Evolutionary conservation across 2,888 invertebrate species (phyloP).

Genomic region (Linnaemya vulpina): DNA sequence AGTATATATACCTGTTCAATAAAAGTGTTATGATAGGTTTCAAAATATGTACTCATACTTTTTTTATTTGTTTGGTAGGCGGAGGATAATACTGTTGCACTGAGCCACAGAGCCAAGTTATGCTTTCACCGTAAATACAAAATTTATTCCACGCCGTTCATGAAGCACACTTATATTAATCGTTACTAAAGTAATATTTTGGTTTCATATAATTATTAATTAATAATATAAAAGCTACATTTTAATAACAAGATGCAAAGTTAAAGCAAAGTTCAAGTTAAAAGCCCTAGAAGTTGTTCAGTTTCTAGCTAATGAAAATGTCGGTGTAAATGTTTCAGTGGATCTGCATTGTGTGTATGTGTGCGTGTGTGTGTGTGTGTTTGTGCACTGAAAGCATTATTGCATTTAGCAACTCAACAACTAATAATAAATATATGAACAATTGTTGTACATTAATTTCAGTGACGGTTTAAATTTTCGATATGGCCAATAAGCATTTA

Average conservation of each 20-base stretch:
- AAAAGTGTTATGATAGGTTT: no score
- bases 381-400: constrained; percentile 13
- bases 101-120: no score
- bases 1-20: no score
- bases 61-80: no score
- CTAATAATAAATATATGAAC: constrained; percentile 22
- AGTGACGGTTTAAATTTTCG: constrained; percentile 63
- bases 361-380: background rate
- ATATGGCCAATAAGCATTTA: constrained; percentile 77
- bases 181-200: background rate
- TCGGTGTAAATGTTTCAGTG: background rate
- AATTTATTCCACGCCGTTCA: no score
- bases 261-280: background rate
- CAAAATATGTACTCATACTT: no score
- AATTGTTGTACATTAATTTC: constrained; percentile 51
- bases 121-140: no score
- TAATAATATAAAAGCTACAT: background rate
- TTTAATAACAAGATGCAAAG: background rate
- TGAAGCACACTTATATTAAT: background rate
- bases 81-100: no score
- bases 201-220: background rate
- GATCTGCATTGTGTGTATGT: background rate
- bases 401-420: constrained; percentile 14
- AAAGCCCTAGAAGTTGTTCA: background rate
- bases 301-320: background rate